Conservation (phyloP, 2,888 invertebrate species). For the Mythimna impura region DNA sequence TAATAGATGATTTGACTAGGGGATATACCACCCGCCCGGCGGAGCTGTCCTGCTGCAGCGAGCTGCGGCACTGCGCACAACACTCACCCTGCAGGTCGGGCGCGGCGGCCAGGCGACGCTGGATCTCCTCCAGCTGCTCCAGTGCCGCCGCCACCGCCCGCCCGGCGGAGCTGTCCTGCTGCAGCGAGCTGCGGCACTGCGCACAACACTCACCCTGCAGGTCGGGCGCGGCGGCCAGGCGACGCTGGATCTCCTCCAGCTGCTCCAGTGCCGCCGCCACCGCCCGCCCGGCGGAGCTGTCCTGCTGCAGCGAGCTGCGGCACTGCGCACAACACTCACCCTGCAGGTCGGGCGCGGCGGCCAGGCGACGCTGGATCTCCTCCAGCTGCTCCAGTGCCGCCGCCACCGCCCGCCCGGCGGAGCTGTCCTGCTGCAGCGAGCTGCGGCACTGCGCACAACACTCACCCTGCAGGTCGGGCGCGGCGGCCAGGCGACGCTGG, state of each 20-base stretch:
- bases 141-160: background rate
- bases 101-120: constrained; percentile 89
- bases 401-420: too few species aligned
- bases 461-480: constrained; percentile 56
- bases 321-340: background rate
- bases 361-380: constrained; percentile 90
- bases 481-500: constrained; percentile 68
- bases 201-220: constrained; percentile 69
- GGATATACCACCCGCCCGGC: background rate
- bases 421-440: too few species aligned
- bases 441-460: background rate
- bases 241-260: constrained; percentile 88
- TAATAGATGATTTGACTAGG: too few species aligned
- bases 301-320: too few species aligned
- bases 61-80: background rate
- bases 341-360: constrained; percentile 56
- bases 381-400: constrained; percentile 61
- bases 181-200: too few species aligned
- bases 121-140: constrained; percentile 86
- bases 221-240: constrained; percentile 86
- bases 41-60: background rate
- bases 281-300: too few species aligned
- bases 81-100: constrained; percentile 75
- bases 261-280: too few species aligned
- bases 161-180: background rate